Evolutionary conservation across 2,113 vertebrate genomes (phyloP), one percentile per base, ranked within the genome.

Genomic region (Chaetorhynchus papuensis): DNA sequence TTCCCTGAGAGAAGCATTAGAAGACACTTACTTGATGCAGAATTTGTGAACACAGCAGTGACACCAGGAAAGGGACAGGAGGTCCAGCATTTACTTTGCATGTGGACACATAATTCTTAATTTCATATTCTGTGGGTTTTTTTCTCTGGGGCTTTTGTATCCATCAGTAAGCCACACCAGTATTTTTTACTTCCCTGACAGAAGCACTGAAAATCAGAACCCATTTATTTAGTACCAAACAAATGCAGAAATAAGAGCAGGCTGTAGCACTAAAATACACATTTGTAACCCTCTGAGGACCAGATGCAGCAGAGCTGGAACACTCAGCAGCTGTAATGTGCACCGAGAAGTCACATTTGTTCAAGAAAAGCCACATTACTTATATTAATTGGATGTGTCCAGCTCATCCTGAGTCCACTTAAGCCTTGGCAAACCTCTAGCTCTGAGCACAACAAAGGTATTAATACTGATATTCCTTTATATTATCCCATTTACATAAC

Each of bases 361-460:
- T 96, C 80, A 57, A 94, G 92, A 96, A 89, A 96, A 91, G 72
- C 72, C 86, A 89, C 61, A 81, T 94, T 96, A 93, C 69, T 96
- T 92, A 61, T 7, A 92, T 95, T 95, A 93, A 90, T 69, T 95
- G 83, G 74, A 95, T 71, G 45, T 75, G 80, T 95, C 96, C 93
- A 95, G 68, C 68, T 93, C 93, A 94, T 94, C 93, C 49, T 28
- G 49, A 92, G 92, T 92, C 93, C 83, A 93, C 88, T 96, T 96
- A 95, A 92, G 79, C 60, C 56, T 97, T 96, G 92, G 96, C 92
- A 95, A 92, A 89, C 27, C 37, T 88, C 68, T 86, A 88, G 59
- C 90, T 91, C 70, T 79, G 90, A 94, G 66, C 71, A 80, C 75
- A 95, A 90, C 77, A 63, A 27, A 93, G 75, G 76, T 87, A 92